Evolutionary conservation across 2,113 vertebrate genomes (phyloP).

Genomic region (Vanacampus margaritifer): DNA sequence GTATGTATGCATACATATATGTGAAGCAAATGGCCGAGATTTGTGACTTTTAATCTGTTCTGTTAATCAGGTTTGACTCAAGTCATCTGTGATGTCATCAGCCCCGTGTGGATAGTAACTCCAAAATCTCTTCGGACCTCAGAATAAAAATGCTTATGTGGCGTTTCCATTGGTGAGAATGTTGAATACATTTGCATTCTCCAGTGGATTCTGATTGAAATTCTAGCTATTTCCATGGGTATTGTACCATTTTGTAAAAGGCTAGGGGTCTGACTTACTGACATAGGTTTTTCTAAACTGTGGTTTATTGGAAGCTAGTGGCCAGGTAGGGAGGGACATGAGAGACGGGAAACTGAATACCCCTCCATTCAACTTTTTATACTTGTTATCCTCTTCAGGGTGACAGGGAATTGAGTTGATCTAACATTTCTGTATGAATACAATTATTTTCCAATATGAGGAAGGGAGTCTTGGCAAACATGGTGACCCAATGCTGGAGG

Average conservation of each 20-base stretch:
- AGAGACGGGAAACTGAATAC: too few species aligned
- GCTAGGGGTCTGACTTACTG: too few species aligned
- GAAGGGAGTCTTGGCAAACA: not conserved
- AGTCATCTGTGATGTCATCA: not conserved
- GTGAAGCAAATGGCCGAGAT: not conserved
- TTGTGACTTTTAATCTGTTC: not conserved
- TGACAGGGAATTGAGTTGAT: too few species aligned
- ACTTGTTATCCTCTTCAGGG: too few species aligned
- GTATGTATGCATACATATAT: not conserved
- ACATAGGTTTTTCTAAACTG: too few species aligned
- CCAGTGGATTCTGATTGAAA: not conserved
- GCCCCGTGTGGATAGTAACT: not conserved
- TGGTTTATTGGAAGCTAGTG: too few species aligned
- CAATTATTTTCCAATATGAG: not conserved
- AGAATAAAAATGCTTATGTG: not conserved
- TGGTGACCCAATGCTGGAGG: not conserved
- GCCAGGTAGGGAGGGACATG: too few species aligned
- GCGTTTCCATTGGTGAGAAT: not conserved
- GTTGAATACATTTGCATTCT: not conserved
- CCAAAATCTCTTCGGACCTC: not conserved
- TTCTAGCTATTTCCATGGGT: not conserved
- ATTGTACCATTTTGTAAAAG: too few species aligned
- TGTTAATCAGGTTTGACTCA: not conserved
- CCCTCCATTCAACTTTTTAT: too few species aligned
- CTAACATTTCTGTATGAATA: not conserved